phyloP scores from a whole-genome alignment of 2,797 vertebrate species.

The Peromyscus eremicus region DNA sequence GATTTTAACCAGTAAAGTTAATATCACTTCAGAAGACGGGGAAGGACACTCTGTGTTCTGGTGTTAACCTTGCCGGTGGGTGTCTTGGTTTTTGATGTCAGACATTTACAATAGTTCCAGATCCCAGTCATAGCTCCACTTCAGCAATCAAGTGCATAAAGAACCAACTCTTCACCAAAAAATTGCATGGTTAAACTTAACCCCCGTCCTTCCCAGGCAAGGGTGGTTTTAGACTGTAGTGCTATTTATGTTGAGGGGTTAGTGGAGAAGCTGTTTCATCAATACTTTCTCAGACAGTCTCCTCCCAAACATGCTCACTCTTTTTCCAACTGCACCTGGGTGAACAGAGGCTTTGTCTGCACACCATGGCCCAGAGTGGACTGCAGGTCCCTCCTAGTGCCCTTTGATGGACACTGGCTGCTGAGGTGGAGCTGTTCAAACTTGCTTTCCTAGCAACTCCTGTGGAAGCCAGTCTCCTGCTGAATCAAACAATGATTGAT shows the following conservation, averaged over 20 bases:
- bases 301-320: not conserved
- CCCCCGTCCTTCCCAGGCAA: not conserved
- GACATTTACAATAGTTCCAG: not conserved
- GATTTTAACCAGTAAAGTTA: not conserved
- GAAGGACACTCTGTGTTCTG: not conserved
- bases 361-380: no score
- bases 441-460: not conserved
- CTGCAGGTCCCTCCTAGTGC: accelerated
- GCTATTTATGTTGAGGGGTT: accelerated
- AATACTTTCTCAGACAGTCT: not conserved
- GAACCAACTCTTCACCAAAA: not conserved
- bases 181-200: not conserved
- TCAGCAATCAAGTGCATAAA: not conserved
- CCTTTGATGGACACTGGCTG: not conserved
- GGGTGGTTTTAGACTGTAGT: accelerated
- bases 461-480: not conserved
- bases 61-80: not conserved
- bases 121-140: not conserved
- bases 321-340: not conserved
- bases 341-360: not conserved
- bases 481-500: not conserved
- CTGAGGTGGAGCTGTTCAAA: not conserved
- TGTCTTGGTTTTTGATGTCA: not conserved
- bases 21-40: not conserved
- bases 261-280: not conserved